Percentiles rank a stretch among this genome's conserved stretches.
phyloP scores from a whole-genome alignment of 2,113 vertebrate genomes.

The Psittacula cyanocephala region DNA sequence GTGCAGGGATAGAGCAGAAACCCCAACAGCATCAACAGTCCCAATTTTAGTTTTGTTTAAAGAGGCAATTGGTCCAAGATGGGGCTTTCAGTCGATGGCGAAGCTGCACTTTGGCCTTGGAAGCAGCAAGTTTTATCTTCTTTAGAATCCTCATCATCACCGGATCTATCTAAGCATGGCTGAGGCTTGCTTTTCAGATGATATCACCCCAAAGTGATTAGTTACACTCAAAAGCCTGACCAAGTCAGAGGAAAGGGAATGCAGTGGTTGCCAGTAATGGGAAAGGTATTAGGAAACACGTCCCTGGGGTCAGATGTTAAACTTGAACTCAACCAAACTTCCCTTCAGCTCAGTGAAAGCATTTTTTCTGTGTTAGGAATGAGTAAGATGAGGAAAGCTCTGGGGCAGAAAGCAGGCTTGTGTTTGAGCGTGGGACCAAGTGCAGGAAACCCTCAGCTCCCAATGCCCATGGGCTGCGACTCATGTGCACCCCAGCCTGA shows the following conservation, averaged over 20 bases:
- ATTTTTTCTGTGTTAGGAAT: not conserved
- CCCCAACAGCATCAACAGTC: not conserved
- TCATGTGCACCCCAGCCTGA: not conserved
- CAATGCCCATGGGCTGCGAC: not conserved
- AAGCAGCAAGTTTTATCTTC: not conserved
- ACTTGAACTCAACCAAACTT: not conserved
- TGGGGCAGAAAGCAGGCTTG: not conserved
- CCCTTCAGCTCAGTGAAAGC: not conserved
- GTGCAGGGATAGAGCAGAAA: not conserved
- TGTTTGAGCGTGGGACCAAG: not conserved
- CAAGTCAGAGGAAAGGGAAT: conserved; percentile 22
- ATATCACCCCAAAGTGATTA: not conserved
- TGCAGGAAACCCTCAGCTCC: not conserved
- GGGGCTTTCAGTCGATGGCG: not conserved
- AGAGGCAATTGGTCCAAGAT: not conserved
- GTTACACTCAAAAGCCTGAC: not conserved
- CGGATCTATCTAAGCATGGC: not conserved
- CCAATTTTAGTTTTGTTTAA: not conserved
- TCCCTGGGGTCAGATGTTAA: not conserved
- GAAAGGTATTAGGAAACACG: not conserved
- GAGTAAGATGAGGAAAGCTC: not conserved
- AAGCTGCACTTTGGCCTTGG: not conserved
- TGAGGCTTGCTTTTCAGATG: not conserved
- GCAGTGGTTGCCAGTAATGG: conserved; percentile 9
- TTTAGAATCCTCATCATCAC: not conserved